phyloP scores from a whole-genome alignment of 2,888 invertebrate genomes.

The Maniola hyperantus region DNA sequence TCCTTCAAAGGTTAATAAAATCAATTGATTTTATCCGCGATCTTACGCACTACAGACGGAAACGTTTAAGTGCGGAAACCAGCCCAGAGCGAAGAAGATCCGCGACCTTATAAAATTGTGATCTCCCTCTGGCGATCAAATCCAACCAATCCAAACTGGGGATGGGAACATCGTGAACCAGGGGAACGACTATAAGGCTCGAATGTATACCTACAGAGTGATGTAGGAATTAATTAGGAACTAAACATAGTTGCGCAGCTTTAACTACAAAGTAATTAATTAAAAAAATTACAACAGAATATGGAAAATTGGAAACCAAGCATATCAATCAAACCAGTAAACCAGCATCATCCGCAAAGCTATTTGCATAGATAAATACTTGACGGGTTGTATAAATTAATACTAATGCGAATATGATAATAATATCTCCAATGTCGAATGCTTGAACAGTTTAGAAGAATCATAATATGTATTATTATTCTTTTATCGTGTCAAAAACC shows the following conservation, averaged over 20 bases:
- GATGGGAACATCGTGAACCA: no score
- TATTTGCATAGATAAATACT: conserved; percentile 9
- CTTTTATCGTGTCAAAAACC: conserved; percentile 19
- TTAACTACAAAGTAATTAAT: not conserved
- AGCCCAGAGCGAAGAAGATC: no score
- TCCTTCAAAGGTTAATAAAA: no score
- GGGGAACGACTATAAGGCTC: no score
- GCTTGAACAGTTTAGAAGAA: not conserved
- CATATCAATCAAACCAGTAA: not conserved
- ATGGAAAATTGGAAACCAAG: conserved; percentile 12
- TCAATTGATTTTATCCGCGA: no score
- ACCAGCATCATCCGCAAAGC: conserved; percentile 5
- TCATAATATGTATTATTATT: not conserved
- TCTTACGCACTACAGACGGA: no score
- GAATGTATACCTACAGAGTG: no score
- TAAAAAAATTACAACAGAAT: not conserved
- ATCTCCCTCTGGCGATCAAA: no score
- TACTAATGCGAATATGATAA: conserved; percentile 7
- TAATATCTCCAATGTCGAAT: not conserved
- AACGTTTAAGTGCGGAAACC: no score
- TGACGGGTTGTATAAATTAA: conserved; percentile 5
- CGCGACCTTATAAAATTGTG: no score
- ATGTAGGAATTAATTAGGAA: no score
- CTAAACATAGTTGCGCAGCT: not conserved
- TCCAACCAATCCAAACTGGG: no score